A percentile compares a stretch with the other conserved stretches of the same genome.
Evolutionary conservation across 2,888 invertebrate genomes (phyloP).

Genomic region (Choreutis nemorana): DNA sequence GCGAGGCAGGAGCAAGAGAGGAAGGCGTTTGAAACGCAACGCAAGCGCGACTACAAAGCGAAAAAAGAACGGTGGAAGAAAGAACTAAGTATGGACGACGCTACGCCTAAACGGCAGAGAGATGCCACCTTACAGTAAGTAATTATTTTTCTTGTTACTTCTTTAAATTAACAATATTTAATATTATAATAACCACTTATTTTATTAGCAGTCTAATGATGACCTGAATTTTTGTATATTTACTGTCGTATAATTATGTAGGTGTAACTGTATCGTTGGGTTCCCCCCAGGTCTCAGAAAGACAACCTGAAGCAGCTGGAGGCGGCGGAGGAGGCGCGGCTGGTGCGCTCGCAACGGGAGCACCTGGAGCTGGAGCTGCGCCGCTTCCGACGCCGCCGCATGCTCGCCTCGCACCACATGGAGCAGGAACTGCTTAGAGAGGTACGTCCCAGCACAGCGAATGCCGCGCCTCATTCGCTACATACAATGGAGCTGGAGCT

Average conservation of each 20-base stretch:
- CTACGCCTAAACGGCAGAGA: slow-evolving; percentile 89
- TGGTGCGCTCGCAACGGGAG: slow-evolving; percentile 88
- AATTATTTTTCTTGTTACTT: slow-evolving; percentile 2
- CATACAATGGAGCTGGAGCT: slow-evolving; percentile 94
- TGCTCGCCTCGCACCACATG: slow-evolving; percentile 84
- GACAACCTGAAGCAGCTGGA: slow-evolving; percentile 91
- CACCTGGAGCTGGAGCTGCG: slow-evolving; percentile 92
- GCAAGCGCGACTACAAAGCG: slow-evolving; percentile 96
- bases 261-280: too few relatives aligned
- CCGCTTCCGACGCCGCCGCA: slow-evolving; percentile 89
- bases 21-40: slow-evolving; percentile 89
- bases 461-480: too few relatives aligned
- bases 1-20: slow-evolving; percentile 90
- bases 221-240: not conserved
- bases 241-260: not conserved
- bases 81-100: slow-evolving; percentile 90
- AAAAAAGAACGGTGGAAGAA: slow-evolving; percentile 97
- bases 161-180: not conserved
- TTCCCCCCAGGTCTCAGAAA: slow-evolving; percentile 85
- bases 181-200: not conserved
- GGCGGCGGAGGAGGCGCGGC: slow-evolving; percentile 87
- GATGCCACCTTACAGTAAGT: slow-evolving; percentile 87
- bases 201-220: not conserved
- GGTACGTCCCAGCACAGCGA: slow-evolving; percentile 16
- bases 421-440: slow-evolving; percentile 92